Percentiles rank a stretch among this genome's conserved stretches.
These are phyloP conservation scores for Babylonia areolata DNA, from an alignment of 1,140 invertebrate genomes.

Conservation along the genomic window DNA sequence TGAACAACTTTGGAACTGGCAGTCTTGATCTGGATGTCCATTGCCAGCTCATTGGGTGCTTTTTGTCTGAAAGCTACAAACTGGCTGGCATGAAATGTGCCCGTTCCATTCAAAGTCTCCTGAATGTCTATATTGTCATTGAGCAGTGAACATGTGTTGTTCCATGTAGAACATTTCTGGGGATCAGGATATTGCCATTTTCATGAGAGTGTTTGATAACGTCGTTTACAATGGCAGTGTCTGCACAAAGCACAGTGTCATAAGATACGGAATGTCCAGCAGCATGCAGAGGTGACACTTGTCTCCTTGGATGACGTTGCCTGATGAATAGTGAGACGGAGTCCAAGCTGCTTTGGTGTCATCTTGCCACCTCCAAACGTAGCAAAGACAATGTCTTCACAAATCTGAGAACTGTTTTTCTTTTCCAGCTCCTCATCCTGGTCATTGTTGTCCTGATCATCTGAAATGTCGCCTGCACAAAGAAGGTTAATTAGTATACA, in stretches of 20 bases:
- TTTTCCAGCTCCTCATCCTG: background rate
- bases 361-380: background rate
- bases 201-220: background rate
- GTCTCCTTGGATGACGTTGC: background rate
- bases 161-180: background rate
- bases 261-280: background rate
- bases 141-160: background rate
- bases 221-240: background rate
- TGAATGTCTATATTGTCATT: conserved; percentile 13
- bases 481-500: background rate
- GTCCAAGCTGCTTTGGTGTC: background rate
- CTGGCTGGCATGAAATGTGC: conserved; percentile 7
- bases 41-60: background rate
- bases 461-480: background rate
- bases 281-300: background rate
- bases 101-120: background rate
- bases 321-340: background rate
- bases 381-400: background rate
- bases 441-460: background rate
- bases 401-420: background rate
- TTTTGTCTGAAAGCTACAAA: background rate
- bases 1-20: background rate
- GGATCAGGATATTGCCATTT: background rate
- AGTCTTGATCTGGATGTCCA: background rate
- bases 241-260: background rate